Evolutionary conservation across 2,888 invertebrate genomes (phyloP).

Genomic region (Epirrita christyi): DNA sequence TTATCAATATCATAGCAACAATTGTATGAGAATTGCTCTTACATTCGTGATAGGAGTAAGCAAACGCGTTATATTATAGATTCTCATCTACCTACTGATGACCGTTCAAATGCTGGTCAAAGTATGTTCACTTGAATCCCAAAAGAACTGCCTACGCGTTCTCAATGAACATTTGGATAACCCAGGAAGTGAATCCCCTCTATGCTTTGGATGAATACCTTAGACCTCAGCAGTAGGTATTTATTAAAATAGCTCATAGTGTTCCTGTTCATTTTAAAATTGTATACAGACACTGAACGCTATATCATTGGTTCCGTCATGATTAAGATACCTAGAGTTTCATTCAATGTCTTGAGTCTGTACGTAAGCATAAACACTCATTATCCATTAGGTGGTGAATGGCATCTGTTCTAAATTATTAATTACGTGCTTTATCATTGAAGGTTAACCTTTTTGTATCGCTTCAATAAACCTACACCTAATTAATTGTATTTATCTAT

Average conservation of each 20-base stretch:
- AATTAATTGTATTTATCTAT: background rate
- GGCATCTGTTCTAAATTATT: slow-evolving; percentile 3
- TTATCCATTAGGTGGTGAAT: background rate
- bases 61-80: background rate
- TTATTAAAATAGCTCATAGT: slow-evolving; percentile 10
- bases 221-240: slow-evolving; percentile 1
- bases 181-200: slow-evolving; percentile 9
- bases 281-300: slow-evolving; percentile 15
- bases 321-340: slow-evolving; percentile 6
- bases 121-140: too few relatives aligned
- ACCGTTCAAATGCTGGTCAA: too few relatives aligned
- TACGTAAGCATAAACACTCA: background rate
- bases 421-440: background rate
- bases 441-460: background rate
- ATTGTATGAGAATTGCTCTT: background rate
- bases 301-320: slow-evolving; percentile 17
- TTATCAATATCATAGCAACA: background rate
- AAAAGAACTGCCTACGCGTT: background rate
- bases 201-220: slow-evolving; percentile 6
- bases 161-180: background rate
- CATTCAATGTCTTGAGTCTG: background rate
- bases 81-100: too few relatives aligned
- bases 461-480: background rate
- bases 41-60: background rate
- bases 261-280: slow-evolving; percentile 19